These are phyloP conservation scores for Apodemia zela DNA, from an alignment of 2,888 invertebrate species.

Conservation along the genomic window DNA sequence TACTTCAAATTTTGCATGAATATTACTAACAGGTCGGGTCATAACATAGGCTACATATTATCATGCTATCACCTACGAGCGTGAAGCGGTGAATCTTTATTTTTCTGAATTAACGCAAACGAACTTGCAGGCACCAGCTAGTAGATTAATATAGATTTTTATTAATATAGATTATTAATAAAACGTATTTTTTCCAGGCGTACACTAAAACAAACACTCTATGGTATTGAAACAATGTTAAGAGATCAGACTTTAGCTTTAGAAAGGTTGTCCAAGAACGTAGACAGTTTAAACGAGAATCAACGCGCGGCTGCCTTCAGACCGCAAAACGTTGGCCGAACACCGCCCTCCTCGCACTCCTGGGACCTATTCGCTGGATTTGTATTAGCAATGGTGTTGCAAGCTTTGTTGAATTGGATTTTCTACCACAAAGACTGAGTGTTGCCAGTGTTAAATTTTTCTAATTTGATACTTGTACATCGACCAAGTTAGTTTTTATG, in stretches of 20 bases:
- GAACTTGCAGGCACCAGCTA: too few species aligned
- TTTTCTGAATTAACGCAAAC: too few species aligned
- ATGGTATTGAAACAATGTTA: slow-evolving; percentile 68
- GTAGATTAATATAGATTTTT: too few species aligned
- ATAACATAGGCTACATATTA: too few species aligned
- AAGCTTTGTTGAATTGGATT: slow-evolving; percentile 62
- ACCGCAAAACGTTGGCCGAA: slow-evolving; percentile 42
- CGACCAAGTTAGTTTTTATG: slow-evolving; percentile 40
- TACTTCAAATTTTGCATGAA: too few species aligned
- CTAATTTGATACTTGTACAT: slow-evolving; percentile 31
- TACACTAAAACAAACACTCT: slow-evolving; percentile 69
- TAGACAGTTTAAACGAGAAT: slow-evolving; percentile 46
- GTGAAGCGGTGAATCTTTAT: too few species aligned
- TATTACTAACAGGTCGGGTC: too few species aligned
- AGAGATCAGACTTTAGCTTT: slow-evolving; percentile 75
- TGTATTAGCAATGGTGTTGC: slow-evolving; percentile 59
- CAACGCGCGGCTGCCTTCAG: slow-evolving; percentile 39
- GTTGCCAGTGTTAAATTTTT: slow-evolving; percentile 26
- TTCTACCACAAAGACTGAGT: slow-evolving; percentile 62
- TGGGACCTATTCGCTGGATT: slow-evolving; percentile 68
- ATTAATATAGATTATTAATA: too few species aligned
- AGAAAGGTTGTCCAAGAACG: slow-evolving; percentile 50
- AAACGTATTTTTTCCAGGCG: slow-evolving; percentile 42
- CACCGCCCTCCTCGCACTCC: slow-evolving; percentile 44
- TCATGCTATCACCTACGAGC: too few species aligned